phyloP scores from a whole-genome alignment of 2,888 invertebrate genomes.

The Cheilosia urbana region DNA sequence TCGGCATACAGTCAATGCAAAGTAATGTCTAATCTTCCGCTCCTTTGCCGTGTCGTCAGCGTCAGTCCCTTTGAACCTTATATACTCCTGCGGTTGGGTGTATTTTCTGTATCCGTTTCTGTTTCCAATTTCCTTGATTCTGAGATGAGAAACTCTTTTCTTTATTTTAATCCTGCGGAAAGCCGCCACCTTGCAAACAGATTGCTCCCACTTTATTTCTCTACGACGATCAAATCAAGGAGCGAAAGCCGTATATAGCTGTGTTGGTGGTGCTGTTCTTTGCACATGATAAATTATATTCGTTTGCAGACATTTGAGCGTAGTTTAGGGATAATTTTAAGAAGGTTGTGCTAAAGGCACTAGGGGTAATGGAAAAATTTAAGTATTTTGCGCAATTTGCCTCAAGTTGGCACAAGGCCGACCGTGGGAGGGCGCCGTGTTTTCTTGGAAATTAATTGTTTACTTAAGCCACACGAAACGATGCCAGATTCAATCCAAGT shows the following conservation, averaged over 20 bases:
- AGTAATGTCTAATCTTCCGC: slow-evolving; percentile 46
- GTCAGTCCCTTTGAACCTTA: slow-evolving; percentile 59
- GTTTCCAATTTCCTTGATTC: slow-evolving; percentile 68
- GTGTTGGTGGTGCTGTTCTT: slow-evolving; percentile 11
- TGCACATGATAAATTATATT: slow-evolving; percentile 61
- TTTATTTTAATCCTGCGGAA: slow-evolving; percentile 37
- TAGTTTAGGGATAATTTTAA: slow-evolving; percentile 48
- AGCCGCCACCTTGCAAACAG: slow-evolving; percentile 54
- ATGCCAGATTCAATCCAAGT: slow-evolving; percentile 50
- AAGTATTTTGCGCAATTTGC: slow-evolving; percentile 64
- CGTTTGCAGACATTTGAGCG: slow-evolving; percentile 54
- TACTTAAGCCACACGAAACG: slow-evolving; percentile 45
- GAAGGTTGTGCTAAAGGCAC: slow-evolving; percentile 29
- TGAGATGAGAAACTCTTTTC: slow-evolving; percentile 14
- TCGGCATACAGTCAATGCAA: slow-evolving; percentile 42
- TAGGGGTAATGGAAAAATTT: slow-evolving; percentile 55
- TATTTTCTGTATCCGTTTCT: slow-evolving; percentile 46
- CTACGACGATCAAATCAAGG: slow-evolving; percentile 29
- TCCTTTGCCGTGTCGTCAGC: not conserved
- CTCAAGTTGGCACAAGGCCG: slow-evolving; percentile 41
- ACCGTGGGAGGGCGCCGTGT: slow-evolving; percentile 16
- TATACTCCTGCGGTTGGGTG: slow-evolving; percentile 45
- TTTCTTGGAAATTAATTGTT: slow-evolving; percentile 67
- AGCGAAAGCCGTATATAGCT: not conserved
- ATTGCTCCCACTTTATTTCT: slow-evolving; percentile 10